Evolutionary conservation across 2,888 invertebrate species (phyloP).

Genomic region (Athrips mouffetella): DNA sequence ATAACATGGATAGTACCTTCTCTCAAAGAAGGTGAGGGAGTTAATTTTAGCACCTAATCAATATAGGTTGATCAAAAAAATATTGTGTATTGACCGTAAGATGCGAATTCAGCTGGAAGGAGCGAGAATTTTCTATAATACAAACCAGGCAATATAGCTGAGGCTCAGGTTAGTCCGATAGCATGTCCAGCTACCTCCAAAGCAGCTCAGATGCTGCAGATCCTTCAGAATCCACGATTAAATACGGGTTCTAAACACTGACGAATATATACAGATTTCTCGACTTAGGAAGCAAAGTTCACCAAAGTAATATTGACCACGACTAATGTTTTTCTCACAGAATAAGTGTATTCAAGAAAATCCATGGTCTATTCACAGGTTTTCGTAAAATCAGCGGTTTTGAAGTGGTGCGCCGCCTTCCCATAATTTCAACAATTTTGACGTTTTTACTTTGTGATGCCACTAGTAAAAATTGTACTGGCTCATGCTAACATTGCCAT

Average conservation of each 20-base stretch:
- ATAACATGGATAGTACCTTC: too few species aligned
- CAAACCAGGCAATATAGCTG: not conserved
- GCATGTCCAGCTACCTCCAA: not conserved
- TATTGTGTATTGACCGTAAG: not conserved
- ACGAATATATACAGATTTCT: not conserved
- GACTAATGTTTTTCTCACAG: not conserved
- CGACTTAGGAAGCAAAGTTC: not conserved
- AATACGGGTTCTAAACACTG: not conserved
- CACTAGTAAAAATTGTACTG: not conserved
- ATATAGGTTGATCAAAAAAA: not conserved
- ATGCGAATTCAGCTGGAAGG: not conserved
- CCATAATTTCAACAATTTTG: not conserved
- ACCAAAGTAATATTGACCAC: not conserved
- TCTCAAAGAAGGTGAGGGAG: not conserved
- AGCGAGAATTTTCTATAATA: not conserved
- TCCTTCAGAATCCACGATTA: not conserved
- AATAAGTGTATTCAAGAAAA: not conserved
- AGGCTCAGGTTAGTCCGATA: too few species aligned
- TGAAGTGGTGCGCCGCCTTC: not conserved
- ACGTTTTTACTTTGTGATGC: not conserved
- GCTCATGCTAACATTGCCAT: not conserved
- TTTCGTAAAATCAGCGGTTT: not conserved
- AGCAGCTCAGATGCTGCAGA: not conserved
- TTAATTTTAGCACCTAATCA: slow-evolving; percentile 33
- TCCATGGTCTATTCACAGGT: not conserved